These are phyloP conservation scores for Pteropus rufus DNA, from an alignment of 2,797 vertebrate species.

Conservation along the genomic window DNA sequence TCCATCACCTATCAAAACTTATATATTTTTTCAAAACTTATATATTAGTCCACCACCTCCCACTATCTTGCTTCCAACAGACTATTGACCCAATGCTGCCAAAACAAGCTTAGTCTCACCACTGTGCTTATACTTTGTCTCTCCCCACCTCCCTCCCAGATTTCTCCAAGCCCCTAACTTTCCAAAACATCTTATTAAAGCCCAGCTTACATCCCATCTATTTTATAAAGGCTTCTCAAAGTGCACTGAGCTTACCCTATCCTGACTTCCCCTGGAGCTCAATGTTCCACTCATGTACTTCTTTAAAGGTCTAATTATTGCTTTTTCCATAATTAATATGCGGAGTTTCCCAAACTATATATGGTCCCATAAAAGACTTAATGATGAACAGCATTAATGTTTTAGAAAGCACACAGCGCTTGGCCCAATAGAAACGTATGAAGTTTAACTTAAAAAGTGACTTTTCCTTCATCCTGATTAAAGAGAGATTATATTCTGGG, in stretches of 20 bases:
- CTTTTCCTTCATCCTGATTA: not conserved
- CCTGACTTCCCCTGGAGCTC: not conserved
- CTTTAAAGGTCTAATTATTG: not conserved
- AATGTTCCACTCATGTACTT: not conserved
- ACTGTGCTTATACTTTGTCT: not conserved
- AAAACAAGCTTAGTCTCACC: not conserved
- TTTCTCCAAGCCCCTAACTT: not conserved
- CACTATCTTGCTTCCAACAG: not conserved
- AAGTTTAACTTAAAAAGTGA: not conserved
- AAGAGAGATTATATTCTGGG: not conserved
- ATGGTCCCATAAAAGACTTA: not conserved
- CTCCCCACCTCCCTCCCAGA: not conserved
- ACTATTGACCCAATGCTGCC: not conserved
- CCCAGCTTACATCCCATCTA: not conserved
- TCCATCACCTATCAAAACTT: no score
- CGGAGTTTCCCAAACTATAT: not conserved
- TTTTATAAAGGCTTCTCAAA: not conserved
- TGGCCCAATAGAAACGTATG: not conserved
- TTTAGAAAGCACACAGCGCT: not conserved
- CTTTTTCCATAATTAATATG: not conserved
- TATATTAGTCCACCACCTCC: not conserved
- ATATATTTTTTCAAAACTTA: no score
- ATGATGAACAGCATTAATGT: not conserved
- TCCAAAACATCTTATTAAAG: not conserved
- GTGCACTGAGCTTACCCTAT: not conserved